These are phyloP conservation scores for Aphodius sticticus DNA, from an alignment of 2,888 invertebrate genomes.

Conservation along the genomic window DNA sequence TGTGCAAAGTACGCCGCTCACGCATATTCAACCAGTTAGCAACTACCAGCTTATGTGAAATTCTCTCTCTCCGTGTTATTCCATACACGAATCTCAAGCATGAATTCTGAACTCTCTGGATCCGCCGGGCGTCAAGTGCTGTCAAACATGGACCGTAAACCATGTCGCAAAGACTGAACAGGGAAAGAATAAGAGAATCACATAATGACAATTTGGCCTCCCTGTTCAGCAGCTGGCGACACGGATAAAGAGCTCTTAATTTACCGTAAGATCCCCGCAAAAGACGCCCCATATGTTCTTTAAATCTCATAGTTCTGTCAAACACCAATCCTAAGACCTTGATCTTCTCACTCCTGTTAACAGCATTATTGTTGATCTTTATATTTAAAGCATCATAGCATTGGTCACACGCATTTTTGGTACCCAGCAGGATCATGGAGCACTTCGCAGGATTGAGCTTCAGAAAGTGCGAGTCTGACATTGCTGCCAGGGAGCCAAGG, in stretches of 20 bases:
- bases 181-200: slow-evolving; percentile 6
- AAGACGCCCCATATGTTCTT: neutral
- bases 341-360: neutral
- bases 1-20: neutral
- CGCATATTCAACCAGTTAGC: neutral
- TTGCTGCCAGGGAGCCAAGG: neutral
- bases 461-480: neutral
- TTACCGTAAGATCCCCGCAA: neutral
- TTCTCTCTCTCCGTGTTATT: neutral
- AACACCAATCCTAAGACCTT: neutral
- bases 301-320: neutral
- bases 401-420: neutral
- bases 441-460: neutral
- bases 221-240: neutral
- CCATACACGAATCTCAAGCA: slow-evolving; percentile 6
- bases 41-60: slow-evolving; percentile 12
- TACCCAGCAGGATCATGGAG: neutral
- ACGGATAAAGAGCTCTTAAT: neutral
- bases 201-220: neutral
- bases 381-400: neutral
- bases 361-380: neutral
- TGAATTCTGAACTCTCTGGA: neutral
- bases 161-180: neutral
- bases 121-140: neutral
- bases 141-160: slow-evolving; percentile 11